These are phyloP conservation scores for Micropterix aruncella DNA, from an alignment of 2,888 invertebrate species.

Conservation along the genomic window DNA sequence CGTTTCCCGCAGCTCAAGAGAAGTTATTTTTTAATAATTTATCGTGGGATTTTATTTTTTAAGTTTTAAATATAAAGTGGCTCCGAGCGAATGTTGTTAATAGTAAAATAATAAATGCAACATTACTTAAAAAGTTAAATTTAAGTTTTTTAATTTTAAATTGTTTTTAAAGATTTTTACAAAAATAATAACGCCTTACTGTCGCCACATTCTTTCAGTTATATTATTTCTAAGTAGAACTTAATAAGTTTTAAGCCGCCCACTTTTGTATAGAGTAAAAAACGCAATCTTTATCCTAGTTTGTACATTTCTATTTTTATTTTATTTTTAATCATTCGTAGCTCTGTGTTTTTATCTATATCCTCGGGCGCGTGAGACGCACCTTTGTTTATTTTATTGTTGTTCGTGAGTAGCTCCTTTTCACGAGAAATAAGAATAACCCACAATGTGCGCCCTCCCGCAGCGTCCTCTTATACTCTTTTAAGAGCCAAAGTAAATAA, in stretches of 20 bases:
- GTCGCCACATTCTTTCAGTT: neutral
- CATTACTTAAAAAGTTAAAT: conserved; percentile 8
- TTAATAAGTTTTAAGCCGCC: neutral
- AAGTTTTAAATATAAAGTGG: neutral
- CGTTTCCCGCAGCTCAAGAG: neutral
- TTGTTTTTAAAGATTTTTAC: conserved; percentile 7
- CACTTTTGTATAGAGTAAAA: neutral
- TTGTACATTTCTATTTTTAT: no score
- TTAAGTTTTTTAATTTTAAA: conserved; percentile 9
- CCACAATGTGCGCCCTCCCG: no score
- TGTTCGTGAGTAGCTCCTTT: no score
- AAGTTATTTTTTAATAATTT: neutral
- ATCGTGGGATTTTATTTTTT: neutral
- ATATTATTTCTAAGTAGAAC: neutral
- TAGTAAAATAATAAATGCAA: neutral
- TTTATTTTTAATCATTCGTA: no score
- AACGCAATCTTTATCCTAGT: no score
- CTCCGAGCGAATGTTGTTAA: neutral
- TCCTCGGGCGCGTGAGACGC: no score
- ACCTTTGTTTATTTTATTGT: no score
- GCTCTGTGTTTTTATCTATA: no score
- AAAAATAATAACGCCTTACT: conserved; percentile 6
- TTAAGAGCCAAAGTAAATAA: no score
- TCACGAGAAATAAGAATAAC: no score
- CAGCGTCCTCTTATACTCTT: no score